These are phyloP conservation scores for Crossocerus cetratus DNA, from an alignment of 2,888 invertebrate genomes.

Conservation along the genomic window DNA sequence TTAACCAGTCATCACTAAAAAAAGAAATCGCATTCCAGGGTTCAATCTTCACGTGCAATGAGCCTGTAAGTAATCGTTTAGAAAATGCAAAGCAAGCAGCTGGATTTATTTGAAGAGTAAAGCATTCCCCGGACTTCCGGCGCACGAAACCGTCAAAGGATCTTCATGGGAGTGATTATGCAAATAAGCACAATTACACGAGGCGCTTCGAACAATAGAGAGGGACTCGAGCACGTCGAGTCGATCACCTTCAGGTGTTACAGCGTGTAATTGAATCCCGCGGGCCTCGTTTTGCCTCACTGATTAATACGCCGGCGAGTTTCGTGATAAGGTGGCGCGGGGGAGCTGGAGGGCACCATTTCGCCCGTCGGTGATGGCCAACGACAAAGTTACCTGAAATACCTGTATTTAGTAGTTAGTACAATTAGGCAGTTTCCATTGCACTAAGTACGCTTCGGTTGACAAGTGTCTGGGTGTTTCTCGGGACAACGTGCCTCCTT, in stretches of 20 bases:
- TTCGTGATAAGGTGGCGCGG: background rate
- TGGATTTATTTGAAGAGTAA: too few species aligned
- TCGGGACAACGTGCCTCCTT: too few species aligned
- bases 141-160: too few species aligned
- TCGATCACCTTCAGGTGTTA: constrained; percentile 29
- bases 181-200: constrained; percentile 5
- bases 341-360: constrained; percentile 24
- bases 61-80: too few species aligned
- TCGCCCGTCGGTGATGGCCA: constrained; percentile 25
- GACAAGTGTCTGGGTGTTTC: background rate
- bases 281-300: constrained; percentile 34
- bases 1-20: too few species aligned
- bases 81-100: too few species aligned
- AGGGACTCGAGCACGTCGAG: background rate
- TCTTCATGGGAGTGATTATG: background rate
- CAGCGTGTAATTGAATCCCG: constrained; percentile 47
- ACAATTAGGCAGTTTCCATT: constrained; percentile 28
- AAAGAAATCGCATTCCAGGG: too few species aligned
- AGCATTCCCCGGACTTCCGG: too few species aligned
- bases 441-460: background rate
- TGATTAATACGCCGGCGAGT: constrained; percentile 34
- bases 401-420: constrained; percentile 12
- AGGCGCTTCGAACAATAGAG: constrained; percentile 6
- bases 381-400: constrained; percentile 25
- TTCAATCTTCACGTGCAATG: too few species aligned